Base-by-base conservation (phyloP, 2,888 invertebrate species). In the Mamestra brassicae region DNA sequence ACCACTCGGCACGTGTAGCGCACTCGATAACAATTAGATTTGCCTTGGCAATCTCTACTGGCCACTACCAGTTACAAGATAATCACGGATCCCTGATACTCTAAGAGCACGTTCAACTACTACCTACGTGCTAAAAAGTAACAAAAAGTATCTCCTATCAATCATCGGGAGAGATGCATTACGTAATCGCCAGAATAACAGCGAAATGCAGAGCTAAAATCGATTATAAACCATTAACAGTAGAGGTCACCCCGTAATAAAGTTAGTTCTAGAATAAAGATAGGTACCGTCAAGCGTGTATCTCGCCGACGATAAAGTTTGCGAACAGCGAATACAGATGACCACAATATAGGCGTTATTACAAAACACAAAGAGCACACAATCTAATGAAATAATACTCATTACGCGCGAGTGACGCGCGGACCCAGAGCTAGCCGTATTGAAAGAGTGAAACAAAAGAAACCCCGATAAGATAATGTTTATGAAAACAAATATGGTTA, bases 401-500 rank as follows among this genome's bases (percentile, higher is more conserved):
- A 82, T 84, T 80, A 84, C 80, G 81, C 70, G 76, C 50, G 64
- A 71, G 73, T 86, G 86, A 87, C 89, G 85, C 75, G 76, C 74
- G 58, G 36, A 36, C 79, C 26, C 63, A 61, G 62, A 78, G 78
- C 76, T 88, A 89, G 88, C 87, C 84, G 85, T 76, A 82, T 76
- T 75, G 86, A 83, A 83, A 85, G 84, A 88, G 85, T 86, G 85
- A 89, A 90, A 90, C 90, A 91, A 91, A 92, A 90, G 89, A 89
- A 89, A 82, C 84, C 69, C 72, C 83, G 91, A 91, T 92, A 90
- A 91, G 89, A 89, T 89, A 89, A 84, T 83, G 78, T 81, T 79
- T 84, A 87, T 86, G 87, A 89, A 90, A 90, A 89, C 88, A 88
- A 90, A 89, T 85, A 87, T 79, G 81, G 77, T 84, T 71, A 82